Evolutionary conservation across 1,140 invertebrate species (phyloP).

Genomic region (Neocloeon triangulifer): DNA sequence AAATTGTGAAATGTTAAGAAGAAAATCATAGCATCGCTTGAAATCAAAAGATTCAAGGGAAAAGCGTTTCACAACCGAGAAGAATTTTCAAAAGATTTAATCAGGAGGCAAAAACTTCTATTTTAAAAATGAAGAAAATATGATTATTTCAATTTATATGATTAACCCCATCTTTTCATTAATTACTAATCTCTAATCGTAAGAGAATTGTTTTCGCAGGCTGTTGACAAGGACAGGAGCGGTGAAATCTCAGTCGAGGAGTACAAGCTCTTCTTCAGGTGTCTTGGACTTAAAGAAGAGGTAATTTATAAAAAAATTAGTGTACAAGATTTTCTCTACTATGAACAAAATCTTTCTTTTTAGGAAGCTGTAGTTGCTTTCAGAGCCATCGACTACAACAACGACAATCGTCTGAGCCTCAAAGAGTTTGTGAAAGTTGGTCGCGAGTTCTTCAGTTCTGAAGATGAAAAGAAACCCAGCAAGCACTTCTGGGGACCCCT

Average conservation of each 20-base stretch:
- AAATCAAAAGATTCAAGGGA: too few relatives aligned
- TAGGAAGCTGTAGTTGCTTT: slow-evolving; percentile 46
- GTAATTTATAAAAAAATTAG: slow-evolving; percentile 20
- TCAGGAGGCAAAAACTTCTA: too few relatives aligned
- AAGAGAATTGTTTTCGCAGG: too few relatives aligned
- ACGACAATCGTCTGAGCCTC: slow-evolving; percentile 45
- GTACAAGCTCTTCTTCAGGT: slow-evolving; percentile 60
- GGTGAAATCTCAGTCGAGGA: slow-evolving; percentile 56
- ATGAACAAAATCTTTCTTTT: too few relatives aligned
- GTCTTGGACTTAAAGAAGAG: slow-evolving; percentile 44
- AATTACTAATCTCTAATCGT: too few relatives aligned
- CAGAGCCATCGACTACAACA: slow-evolving; percentile 49
- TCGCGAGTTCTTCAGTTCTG: slow-evolving; percentile 51
- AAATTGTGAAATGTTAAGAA: too few relatives aligned
- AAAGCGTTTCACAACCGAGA: too few relatives aligned
- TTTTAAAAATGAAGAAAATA: slow-evolving; percentile 1
- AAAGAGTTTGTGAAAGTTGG: slow-evolving; percentile 59
- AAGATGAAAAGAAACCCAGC: slow-evolving; percentile 48
- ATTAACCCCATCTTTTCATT: too few relatives aligned
- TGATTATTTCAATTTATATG: too few relatives aligned
- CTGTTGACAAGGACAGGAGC: slow-evolving; percentile 54
- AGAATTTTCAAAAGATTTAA: too few relatives aligned
- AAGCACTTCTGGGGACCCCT: slow-evolving; percentile 70
- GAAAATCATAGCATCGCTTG: too few relatives aligned
- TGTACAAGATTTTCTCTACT: too few relatives aligned